A percentile compares a stretch with the other conserved stretches of the same genome.
Evolutionary conservation across 2,797 vertebrate species (phyloP).

Genomic region (Ceryle rudis): DNA sequence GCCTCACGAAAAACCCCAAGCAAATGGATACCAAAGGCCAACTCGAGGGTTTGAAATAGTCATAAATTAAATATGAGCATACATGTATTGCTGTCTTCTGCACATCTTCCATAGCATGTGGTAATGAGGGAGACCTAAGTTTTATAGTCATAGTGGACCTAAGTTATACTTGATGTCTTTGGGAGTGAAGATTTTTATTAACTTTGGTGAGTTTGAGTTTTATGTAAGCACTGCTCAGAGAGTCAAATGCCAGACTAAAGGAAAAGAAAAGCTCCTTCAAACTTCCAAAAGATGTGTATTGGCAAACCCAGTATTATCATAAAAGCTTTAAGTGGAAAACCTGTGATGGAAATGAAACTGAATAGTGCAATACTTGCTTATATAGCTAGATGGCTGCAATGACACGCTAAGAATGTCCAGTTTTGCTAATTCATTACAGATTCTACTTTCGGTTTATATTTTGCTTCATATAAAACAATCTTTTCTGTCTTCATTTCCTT

Average conservation of each 20-base stretch:
- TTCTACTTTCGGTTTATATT: not conserved
- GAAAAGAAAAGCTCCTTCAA: not conserved
- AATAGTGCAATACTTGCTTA: not conserved
- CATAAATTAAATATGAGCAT: fast-evolving
- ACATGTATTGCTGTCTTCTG: not conserved
- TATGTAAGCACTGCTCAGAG: not conserved
- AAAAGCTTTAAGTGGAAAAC: not conserved
- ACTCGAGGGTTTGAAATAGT: not conserved
- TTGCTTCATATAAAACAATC: not conserved
- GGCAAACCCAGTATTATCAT: not conserved
- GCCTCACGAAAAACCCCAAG: not conserved
- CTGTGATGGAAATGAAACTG: not conserved
- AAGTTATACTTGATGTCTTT: not conserved
- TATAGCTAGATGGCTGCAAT: slow-evolving; percentile 66
- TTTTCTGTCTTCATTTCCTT: slow-evolving; percentile 12
- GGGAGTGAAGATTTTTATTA: not conserved
- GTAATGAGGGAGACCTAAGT: not conserved
- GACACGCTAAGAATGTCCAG: not conserved
- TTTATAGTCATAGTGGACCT: not conserved
- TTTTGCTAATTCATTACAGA: not conserved
- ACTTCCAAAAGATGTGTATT: not conserved
- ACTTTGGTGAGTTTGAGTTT: not conserved
- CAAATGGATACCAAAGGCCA: not conserved
- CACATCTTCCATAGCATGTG: not conserved
- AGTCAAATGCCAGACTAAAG: not conserved